Evolutionary conservation across 2,888 invertebrate genomes (phyloP).

Genomic region (Sinodicranocentrus sp.): DNA sequence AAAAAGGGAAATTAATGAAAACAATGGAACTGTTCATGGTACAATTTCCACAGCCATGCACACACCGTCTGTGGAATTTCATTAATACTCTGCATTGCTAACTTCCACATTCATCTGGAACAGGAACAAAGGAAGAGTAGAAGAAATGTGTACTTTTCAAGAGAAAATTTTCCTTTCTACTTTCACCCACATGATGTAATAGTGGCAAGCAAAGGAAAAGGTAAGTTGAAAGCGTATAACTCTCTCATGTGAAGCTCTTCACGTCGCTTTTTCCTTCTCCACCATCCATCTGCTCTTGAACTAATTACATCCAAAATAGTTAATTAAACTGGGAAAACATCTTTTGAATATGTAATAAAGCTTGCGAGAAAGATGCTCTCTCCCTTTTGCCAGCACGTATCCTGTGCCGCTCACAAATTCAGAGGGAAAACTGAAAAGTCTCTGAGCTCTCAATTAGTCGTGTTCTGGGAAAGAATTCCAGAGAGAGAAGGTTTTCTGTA

Average conservation of each 20-base stretch:
- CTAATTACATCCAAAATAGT: slow-evolving; percentile 66
- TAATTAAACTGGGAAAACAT: slow-evolving; percentile 65
- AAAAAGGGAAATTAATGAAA: slow-evolving; percentile 19
- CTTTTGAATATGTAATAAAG: slow-evolving; percentile 63
- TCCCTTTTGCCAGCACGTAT: neutral
- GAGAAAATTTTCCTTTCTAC: no score
- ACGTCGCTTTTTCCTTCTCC: neutral
- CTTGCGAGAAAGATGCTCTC: neutral
- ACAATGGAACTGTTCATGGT: neutral
- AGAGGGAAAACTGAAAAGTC: slow-evolving; percentile 44
- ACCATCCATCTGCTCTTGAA: slow-evolving; percentile 46
- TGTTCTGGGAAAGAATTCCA: slow-evolving; percentile 13
- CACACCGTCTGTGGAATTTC: no score
- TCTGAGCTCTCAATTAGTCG: slow-evolving; percentile 55
- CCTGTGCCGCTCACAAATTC: neutral
- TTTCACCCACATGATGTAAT: no score
- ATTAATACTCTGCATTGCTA: no score
- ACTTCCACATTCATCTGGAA: no score
- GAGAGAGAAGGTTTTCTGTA: slow-evolving; percentile 35
- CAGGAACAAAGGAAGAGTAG: no score
- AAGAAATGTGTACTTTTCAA: no score
- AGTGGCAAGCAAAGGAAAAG: no score
- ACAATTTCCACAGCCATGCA: no score
- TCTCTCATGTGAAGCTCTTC: neutral
- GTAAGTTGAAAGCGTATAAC: neutral